Evolutionary conservation across 2,113 vertebrate genomes (phyloP), one percentile per base, ranked within the genome.

Genomic region (Microtus oregoni): DNA sequence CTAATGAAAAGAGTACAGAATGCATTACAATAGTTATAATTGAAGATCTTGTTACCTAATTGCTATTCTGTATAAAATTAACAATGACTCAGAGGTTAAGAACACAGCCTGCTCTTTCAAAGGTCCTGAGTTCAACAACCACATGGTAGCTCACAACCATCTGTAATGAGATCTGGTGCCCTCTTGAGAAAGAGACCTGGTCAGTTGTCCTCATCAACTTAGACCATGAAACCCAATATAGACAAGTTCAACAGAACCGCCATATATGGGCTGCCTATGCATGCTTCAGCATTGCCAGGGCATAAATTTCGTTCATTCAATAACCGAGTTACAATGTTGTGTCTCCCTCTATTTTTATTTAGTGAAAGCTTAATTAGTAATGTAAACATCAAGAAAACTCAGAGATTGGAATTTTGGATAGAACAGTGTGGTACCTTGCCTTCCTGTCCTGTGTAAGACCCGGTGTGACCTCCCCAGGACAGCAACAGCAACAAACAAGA

Each of bases 41-140:
- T 55, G 19, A 0, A 30, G 7, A 24, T 87, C 92, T 85, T 92
- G 17, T 94, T 44, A 78, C 30, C 12, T 77, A 61, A 50, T 24
- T 17, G 5, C 47, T 89, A 78, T 87, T 95, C 91, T 73, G 3
- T 83, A 82, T 70, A 38, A 94, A 93, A 94, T 82, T 5, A 91
- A n/a, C 14, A 9, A 75, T 17, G 55, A 58, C 17, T 58, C 55
- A 58, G 5, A 3, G 5, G 5, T 58, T 58, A 58, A 58, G 55
- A 58, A 17, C 55, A 58, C 55, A 58, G 55, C 17, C 17, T 58
- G 55, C 17, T 58, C 55, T 58, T 58, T 6, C 52, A 52, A 52
- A 52, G 52, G 52, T 52, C 52, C 52, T 52, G 44, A 44, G 44
- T 44, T 44, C 44, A 44, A 44, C 44, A 44, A 44, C 44, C 44